Conservation (phyloP, 2,888 invertebrate species). For the Mycogona germanica region DNA sequence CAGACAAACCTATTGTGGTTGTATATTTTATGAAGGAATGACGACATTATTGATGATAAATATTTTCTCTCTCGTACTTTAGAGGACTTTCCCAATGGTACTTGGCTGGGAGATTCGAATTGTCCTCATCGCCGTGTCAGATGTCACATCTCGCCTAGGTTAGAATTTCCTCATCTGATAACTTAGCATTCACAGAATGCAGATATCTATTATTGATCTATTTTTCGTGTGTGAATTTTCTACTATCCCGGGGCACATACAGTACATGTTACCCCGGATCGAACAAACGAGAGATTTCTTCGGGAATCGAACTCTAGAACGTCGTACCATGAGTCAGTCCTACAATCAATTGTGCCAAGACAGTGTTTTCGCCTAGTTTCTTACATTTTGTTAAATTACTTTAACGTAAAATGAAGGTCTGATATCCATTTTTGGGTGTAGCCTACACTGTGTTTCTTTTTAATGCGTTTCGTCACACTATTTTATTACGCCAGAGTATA, state of each 20-base stretch:
- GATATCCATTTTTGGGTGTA: constrained; percentile 2
- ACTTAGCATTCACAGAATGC: neutral
- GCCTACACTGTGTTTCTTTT: neutral
- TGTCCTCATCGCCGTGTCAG: constrained; percentile 39
- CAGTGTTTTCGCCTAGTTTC: too few species aligned
- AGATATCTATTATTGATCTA: neutral
- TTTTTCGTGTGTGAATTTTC: too few species aligned
- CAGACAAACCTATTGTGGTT: neutral
- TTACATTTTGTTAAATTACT: too few species aligned
- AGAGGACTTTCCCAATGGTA: constrained; percentile 39
- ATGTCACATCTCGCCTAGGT: constrained; percentile 38
- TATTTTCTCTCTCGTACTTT: neutral
- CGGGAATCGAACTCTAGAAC: too few species aligned
- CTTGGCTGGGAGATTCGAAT: constrained; percentile 40
- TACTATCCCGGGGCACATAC: too few species aligned
- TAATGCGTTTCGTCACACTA: too few species aligned
- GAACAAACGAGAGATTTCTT: too few species aligned
- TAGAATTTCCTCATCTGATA: constrained; percentile 22
- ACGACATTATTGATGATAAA: neutral
- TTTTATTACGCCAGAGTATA: too few species aligned
- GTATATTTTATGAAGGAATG: neutral
- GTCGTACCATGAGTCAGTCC: too few species aligned
- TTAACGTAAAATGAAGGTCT: too few species aligned
- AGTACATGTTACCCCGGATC: too few species aligned
- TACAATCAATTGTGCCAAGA: too few species aligned